Base-by-base conservation (phyloP, 2,113 vertebrate species). In the Ageneiosus marmoratus region DNA sequence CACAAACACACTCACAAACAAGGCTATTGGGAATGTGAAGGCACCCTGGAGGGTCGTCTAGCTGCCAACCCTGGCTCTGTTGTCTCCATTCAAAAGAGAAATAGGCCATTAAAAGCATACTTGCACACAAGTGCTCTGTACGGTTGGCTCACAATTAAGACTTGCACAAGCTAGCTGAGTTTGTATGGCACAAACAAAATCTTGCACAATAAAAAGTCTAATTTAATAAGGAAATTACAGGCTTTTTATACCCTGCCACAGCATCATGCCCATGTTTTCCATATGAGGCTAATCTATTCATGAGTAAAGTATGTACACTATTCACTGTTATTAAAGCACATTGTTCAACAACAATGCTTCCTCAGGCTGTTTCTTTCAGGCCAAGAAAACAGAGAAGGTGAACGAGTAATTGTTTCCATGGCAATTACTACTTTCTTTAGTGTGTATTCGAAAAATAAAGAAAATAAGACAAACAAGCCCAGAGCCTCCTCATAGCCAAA, bases 401-500 rank as follows among this genome's bases (percentile, higher is more conserved):
- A 84, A 84, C 27, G 53, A 86, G 88, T 92, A 91, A 92, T 92
- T 92, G 93, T 94, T 93, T 93, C 92, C 91, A 92, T 92, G 90
- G 92, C 89, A 92, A 94, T 93, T 92, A 89, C 84, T 86, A 88
- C 83, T 88, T 89, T 87, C 86, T 89, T 90, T 90, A 67, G 81
- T 84, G 86, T 82, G 82, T 56, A 87, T 88, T 84, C 77, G 44
- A 81, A 88, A 41, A 89, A 84, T 84, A 82, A 90, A 90, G 85
- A 88, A 88, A 88, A 85, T 82, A 83, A 84, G 84, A 89, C 74
- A 89, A 91, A 88, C 83, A 60, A 83, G 90, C 87, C 91, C 88
- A 84, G 79, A 89, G 96, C 94, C 91, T 94, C 93, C 94, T 94
- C 93, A 93, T 94, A 96, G 96, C 96, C 94, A 94, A 97, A 98